Conservation (phyloP, 2,113 vertebrate species). For the Apistogramma diplotaenia region DNA sequence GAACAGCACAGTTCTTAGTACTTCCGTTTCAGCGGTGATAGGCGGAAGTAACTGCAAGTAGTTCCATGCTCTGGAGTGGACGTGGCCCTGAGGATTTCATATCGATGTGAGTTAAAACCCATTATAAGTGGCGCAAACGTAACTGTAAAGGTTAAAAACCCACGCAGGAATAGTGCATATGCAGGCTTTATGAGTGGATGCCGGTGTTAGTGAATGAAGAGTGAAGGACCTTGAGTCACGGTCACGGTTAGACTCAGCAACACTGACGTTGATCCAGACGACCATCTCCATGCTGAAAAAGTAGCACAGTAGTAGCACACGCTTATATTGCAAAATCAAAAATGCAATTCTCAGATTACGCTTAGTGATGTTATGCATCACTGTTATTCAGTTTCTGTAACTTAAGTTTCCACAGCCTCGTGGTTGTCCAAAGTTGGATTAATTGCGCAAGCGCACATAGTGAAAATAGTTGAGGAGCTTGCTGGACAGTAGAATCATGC, state of each 20-base stretch:
- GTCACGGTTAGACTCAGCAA: conserved; percentile 8
- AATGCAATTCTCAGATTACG: neutral
- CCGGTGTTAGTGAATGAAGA: neutral
- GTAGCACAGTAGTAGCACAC: neutral
- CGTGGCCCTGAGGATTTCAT: conserved; percentile 36
- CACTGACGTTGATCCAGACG: neutral
- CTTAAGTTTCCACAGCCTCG: neutral
- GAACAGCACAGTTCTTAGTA: neutral
- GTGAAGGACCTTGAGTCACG: conserved; percentile 33
- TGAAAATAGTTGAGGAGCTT: neutral
- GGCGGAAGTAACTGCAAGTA: neutral
- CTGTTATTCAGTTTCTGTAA: neutral
- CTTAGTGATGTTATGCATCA: accelerated
- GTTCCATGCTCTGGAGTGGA: conserved; percentile 34
- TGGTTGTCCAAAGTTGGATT: neutral
- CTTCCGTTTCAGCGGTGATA: conserved; percentile 33
- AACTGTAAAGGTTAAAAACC: neutral
- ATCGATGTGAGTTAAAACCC: conserved; percentile 52
- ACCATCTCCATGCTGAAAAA: conserved; percentile 14
- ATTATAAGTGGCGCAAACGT: neutral
- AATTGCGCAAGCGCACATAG: conserved; percentile 16
- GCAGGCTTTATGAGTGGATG: accelerated
- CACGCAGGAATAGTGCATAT: accelerated
- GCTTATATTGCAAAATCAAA: neutral
- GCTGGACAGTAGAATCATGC: neutral